These are phyloP conservation scores for Streptopelia turtur DNA, from an alignment of 2,797 vertebrate species.

Conservation along the genomic window DNA sequence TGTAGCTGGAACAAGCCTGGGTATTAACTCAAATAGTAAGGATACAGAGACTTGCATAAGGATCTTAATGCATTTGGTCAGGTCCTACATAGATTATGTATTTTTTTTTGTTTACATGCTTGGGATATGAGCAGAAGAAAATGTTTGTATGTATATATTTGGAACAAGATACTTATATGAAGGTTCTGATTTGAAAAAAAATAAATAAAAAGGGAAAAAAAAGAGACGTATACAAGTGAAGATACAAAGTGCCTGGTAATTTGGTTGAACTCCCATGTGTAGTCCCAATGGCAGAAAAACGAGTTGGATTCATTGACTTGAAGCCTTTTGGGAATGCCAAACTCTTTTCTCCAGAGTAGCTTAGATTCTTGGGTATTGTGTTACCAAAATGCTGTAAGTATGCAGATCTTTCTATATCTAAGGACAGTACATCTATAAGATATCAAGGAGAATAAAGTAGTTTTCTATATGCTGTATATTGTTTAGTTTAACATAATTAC, in stretches of 20 bases:
- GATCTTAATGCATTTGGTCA: background rate
- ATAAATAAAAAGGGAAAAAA: too few relatives aligned
- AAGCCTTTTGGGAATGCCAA: background rate
- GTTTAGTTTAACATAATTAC: conserved; percentile 12
- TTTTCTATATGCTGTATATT: background rate
- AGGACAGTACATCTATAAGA: background rate
- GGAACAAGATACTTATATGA: background rate
- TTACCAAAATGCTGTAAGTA: background rate
- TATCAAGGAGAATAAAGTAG: background rate
- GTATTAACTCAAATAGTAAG: background rate
- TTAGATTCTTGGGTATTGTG: background rate
- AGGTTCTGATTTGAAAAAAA: background rate
- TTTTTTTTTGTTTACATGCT: background rate
- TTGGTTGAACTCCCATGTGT: background rate
- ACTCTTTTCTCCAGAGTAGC: background rate
- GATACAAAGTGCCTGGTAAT: background rate
- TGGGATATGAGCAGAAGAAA: background rate
- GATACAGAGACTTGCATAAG: background rate
- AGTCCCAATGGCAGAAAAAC: background rate
- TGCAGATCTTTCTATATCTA: background rate
- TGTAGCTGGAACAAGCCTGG: conserved; percentile 22
- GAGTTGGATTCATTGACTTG: background rate
- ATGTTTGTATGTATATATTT: background rate
- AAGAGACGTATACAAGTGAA: background rate
- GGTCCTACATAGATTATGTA: background rate